Percentiles rank a stretch among this genome's conserved stretches.
These are phyloP conservation scores for Cryptomyrus ogoouensis DNA, from an alignment of 2,113 vertebrate genomes.

Conservation along the genomic window DNA sequence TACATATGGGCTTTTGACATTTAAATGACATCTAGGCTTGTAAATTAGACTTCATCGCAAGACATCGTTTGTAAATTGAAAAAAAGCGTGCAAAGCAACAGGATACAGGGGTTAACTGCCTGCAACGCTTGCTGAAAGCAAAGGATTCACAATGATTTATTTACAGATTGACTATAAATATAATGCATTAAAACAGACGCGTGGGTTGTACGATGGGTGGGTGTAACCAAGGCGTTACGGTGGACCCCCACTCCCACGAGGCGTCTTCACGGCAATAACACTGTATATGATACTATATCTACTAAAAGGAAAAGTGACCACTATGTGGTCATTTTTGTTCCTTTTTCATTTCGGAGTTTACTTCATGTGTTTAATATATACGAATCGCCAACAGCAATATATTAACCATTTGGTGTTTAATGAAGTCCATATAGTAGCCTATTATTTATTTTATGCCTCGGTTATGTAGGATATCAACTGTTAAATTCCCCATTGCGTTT, in stretches of 20 bases:
- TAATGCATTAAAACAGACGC: not conserved
- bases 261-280: not conserved
- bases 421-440: not conserved
- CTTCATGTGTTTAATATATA: not conserved
- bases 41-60: slow-evolving; percentile 30
- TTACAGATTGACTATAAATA: not conserved
- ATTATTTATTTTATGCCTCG: not conserved
- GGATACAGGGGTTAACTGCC: slow-evolving; percentile 31
- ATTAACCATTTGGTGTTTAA: not conserved
- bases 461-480: not conserved
- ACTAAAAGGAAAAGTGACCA: not conserved
- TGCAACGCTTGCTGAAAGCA: not conserved
- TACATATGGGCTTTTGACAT: not conserved
- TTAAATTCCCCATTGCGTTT: not conserved
- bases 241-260: not conserved
- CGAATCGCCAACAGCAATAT: not conserved
- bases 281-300: not conserved
- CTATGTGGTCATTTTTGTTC: not conserved
- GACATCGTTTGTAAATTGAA: slow-evolving; percentile 10
- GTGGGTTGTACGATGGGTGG: not conserved
- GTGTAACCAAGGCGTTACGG: not conserved
- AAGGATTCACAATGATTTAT: not conserved
- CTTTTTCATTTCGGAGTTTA: not conserved
- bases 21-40: not conserved
- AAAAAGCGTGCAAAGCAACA: slow-evolving; percentile 47